Conservation (phyloP, 2,888 invertebrate species). For the Synergus itoensis region DNA sequence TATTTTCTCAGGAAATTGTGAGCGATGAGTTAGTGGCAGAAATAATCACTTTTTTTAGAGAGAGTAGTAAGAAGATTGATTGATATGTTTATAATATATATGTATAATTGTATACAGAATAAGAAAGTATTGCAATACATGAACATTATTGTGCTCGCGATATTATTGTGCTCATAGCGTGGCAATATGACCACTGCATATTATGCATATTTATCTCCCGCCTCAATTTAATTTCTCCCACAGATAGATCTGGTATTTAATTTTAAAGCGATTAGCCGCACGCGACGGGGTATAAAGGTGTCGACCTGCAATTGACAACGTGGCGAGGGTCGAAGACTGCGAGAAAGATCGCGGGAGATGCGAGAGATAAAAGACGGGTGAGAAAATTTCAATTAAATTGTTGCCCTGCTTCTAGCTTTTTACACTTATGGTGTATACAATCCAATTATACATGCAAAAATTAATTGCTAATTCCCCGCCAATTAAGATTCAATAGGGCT, state of each 20-base stretch:
- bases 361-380: slow-evolving; percentile 55
- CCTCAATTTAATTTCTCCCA: slow-evolving; percentile 21
- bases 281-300: slow-evolving; percentile 74
- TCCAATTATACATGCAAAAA: neutral
- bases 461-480: neutral
- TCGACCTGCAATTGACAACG: slow-evolving; percentile 75
- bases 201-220: slow-evolving; percentile 5
- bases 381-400: slow-evolving; percentile 70
- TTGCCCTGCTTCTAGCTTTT: slow-evolving; percentile 48
- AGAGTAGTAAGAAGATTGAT: neutral
- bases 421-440: neutral
- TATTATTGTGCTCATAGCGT: neutral
- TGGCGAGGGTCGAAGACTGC: slow-evolving; percentile 56
- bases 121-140: neutral
- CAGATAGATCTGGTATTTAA: slow-evolving; percentile 63
- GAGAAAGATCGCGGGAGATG: slow-evolving; percentile 55
- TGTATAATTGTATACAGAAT: neutral
- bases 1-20: too few relatives aligned
- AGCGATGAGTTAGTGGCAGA: too few relatives aligned
- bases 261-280: slow-evolving; percentile 76
- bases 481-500: neutral
- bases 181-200: neutral
- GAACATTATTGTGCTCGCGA: neutral
- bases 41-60: neutral
- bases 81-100: too few relatives aligned